Evolutionary conservation across 2,797 vertebrate species (phyloP), one percentile per base, ranked within the genome.

Genomic region (Furcifer pardalis): DNA sequence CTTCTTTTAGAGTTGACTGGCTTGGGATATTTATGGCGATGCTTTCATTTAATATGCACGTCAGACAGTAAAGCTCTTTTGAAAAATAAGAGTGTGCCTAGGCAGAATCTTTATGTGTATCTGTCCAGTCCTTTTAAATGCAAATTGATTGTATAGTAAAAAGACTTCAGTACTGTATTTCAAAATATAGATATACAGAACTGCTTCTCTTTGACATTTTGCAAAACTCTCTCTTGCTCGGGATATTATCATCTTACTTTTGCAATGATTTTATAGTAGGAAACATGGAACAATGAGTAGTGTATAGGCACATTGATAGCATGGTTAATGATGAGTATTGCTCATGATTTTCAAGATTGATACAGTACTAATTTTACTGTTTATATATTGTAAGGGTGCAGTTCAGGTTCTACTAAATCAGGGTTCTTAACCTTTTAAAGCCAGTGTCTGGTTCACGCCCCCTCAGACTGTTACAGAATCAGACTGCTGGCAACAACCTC

Each of bases 1-100:
- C 1, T 79, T 62, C 77, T 90, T 90, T 90, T 60, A 84, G 23
- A 76, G 2, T 80, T 52, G 46, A 69, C 77, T 71, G 3, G 82
- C 32, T 79, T 32, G 87, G 81, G 83, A 59, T 37, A 56, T 30
- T 80, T 86, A 85, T 86, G 59, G 15, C 63, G 72, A 79, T 15
- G 77, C 78, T 87, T 71, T 86, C 77, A 87, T 84, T 73, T 84
- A 12, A 78, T 79, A 65, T 79, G 1, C 27, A 60, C 23, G 75
- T 32, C n/a, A 40, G 40, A 68, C 66, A 69, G 56, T 46, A 23
- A 83, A 7, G 62, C 86, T 69, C 90, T 49, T 71, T 87, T 75
- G 65, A 84, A 65, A 86, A 82, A 82, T 42, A 30, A 65, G 9
- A 2, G 4, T 71, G 8, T 71, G 69, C 2, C 7, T 71, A 21